phyloP scores from a whole-genome alignment of 2,797 vertebrate genomes.

The Halcyon smyrnensis region DNA sequence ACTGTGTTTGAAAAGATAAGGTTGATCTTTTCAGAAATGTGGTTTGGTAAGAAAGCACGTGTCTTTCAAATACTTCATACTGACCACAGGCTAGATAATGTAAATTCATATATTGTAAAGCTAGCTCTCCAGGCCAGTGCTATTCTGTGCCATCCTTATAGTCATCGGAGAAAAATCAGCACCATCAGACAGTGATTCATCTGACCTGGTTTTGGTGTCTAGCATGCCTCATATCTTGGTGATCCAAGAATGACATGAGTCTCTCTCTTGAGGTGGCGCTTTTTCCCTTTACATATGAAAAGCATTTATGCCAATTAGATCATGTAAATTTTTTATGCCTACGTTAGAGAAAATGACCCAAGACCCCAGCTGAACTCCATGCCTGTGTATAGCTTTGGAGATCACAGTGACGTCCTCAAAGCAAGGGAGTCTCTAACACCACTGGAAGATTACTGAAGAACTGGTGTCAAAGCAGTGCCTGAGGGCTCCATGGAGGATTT shows the following conservation, averaged over 20 bases:
- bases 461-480: not conserved
- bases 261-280: not conserved
- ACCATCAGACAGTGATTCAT: not conserved
- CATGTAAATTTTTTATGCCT: not conserved
- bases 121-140: not conserved
- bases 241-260: not conserved
- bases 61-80: not conserved
- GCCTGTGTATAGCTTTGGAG: not conserved
- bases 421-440: fast-evolving
- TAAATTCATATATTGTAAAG: not conserved
- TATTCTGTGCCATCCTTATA: not conserved
- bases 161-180: not conserved
- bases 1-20: not conserved
- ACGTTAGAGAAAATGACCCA: not conserved
- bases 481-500: not conserved
- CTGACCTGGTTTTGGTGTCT: not conserved
- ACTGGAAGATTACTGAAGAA: not conserved
- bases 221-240: not conserved
- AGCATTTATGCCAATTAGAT: not conserved
- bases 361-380: not conserved
- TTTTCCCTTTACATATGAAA: not conserved
- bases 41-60: not conserved
- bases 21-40: not conserved
- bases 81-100: not conserved
- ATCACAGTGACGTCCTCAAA: not conserved